A percentile compares a stretch with the other conserved stretches of the same genome.
Evolutionary conservation across 2,888 invertebrate species (phyloP).

Genomic region (Spilosoma lubricipeda): DNA sequence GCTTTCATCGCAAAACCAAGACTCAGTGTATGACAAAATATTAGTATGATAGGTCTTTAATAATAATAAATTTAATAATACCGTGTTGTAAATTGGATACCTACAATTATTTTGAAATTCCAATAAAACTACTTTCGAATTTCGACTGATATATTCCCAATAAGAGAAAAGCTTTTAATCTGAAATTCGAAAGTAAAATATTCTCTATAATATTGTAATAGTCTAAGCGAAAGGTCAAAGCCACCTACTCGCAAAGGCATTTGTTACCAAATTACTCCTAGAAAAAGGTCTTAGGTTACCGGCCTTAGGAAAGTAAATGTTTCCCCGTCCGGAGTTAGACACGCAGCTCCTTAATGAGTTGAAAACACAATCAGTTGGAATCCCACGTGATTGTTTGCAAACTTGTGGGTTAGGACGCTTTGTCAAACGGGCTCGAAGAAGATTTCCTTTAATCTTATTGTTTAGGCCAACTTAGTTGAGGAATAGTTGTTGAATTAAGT

Average conservation of each 20-base stretch:
- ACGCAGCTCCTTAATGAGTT: slow-evolving; percentile 55
- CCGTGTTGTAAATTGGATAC: background rate
- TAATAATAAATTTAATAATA: too few species aligned
- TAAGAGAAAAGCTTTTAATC: background rate
- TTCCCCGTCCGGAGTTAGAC: slow-evolving; percentile 17
- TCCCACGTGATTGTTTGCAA: slow-evolving; percentile 54
- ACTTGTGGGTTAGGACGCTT: slow-evolving; percentile 35
- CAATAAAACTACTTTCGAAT: background rate
- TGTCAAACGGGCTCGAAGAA: slow-evolving; percentile 36
- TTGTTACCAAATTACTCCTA: slow-evolving; percentile 8
- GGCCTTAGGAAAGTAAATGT: slow-evolving; percentile 18
- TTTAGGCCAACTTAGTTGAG: slow-evolving; percentile 11
- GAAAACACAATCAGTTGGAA: slow-evolving; percentile 59
- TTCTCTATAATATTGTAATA: background rate
- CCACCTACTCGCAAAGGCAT: slow-evolving; percentile 9
- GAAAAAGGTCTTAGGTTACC: slow-evolving; percentile 20
- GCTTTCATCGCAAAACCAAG: background rate
- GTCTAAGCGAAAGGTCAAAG: slow-evolving; percentile 15
- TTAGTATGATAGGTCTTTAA: too few species aligned
- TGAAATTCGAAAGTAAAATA: background rate
- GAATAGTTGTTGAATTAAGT: slow-evolving; percentile 14
- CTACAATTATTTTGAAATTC: background rate
- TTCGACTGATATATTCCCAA: background rate
- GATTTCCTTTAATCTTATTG: slow-evolving; percentile 29
- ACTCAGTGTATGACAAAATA: background rate